Evolutionary conservation across 2,888 invertebrate genomes (phyloP).

Genomic region (Onthophagus sagittarius): DNA sequence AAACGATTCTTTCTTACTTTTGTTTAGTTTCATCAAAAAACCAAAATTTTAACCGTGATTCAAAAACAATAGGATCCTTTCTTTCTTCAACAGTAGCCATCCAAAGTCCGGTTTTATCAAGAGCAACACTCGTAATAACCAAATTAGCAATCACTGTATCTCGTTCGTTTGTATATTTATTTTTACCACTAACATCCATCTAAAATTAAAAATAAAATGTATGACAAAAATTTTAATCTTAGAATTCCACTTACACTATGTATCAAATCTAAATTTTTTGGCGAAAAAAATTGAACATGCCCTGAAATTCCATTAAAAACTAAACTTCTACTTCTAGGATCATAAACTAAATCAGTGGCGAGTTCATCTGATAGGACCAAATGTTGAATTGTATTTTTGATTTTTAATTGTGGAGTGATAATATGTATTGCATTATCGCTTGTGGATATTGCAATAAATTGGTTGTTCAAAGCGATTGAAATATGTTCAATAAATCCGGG

Average conservation of each 20-base stretch:
- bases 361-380: conserved; percentile 60
- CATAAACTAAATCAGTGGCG: conserved; percentile 56
- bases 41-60: conserved; percentile 76
- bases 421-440: conserved; percentile 65
- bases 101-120: conserved; percentile 66
- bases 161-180: conserved; percentile 63
- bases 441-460: conserved; percentile 62
- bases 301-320: conserved; percentile 71
- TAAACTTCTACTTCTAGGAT: conserved; percentile 61
- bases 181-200: conserved; percentile 70
- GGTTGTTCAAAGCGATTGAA: conserved; percentile 58
- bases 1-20: conserved; percentile 49
- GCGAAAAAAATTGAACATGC: conserved; percentile 71
- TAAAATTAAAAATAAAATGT: conserved; percentile 37
- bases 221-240: not conserved
- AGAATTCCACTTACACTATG: conserved; percentile 60
- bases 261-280: conserved; percentile 59
- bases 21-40: conserved; percentile 56
- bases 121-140: conserved; percentile 62
- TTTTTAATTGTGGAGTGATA: conserved; percentile 52
- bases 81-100: conserved; percentile 67
- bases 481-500: conserved; percentile 64
- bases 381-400: conserved; percentile 62
- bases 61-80: conserved; percentile 57
- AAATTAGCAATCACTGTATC: conserved; percentile 58